phyloP scores from a whole-genome alignment of 1,140 invertebrate species.

The Drepana arcuata region DNA sequence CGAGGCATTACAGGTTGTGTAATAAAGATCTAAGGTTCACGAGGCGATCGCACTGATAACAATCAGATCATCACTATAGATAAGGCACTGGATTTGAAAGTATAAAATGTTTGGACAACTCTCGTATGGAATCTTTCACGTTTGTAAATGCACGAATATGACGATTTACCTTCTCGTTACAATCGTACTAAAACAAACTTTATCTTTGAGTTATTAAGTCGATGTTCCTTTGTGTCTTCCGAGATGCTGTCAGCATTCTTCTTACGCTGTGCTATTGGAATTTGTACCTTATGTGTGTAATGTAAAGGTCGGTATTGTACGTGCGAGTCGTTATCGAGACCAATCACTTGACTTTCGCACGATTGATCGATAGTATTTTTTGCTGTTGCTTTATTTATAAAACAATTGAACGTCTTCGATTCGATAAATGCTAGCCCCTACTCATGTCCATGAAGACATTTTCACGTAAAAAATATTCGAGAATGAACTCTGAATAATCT shows the following conservation, averaged over 20 bases:
- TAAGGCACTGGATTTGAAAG: slow-evolving; percentile 64
- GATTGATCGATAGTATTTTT: slow-evolving; percentile 72
- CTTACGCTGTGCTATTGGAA: slow-evolving; percentile 25
- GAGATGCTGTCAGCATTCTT: slow-evolving; percentile 4
- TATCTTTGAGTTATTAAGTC: slow-evolving; percentile 16
- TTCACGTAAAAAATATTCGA: slow-evolving; percentile 26
- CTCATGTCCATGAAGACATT: slow-evolving; percentile 36
- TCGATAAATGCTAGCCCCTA: slow-evolving; percentile 60
- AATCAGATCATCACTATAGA: slow-evolving; percentile 66
- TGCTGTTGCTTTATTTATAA: slow-evolving; percentile 66
- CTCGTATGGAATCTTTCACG: slow-evolving; percentile 66
- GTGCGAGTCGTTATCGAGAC: slow-evolving; percentile 30
- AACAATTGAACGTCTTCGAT: slow-evolving; percentile 62
- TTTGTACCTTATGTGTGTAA: slow-evolving; percentile 32
- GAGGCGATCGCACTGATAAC: slow-evolving; percentile 52
- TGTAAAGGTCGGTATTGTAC: slow-evolving; percentile 25
- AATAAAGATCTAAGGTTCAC: slow-evolving; percentile 67
- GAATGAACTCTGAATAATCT: too few relatives aligned
- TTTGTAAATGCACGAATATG: slow-evolving; percentile 55
- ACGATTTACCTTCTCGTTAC: slow-evolving; percentile 20
- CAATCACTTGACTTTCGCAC: slow-evolving; percentile 63
- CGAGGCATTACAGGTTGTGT: slow-evolving; percentile 38
- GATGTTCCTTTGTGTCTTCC: slow-evolving; percentile 10
- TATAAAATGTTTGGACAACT: slow-evolving; percentile 70
- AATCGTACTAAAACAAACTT: slow-evolving; percentile 15